Evolutionary conservation across 2,797 vertebrate genomes (phyloP).

Genomic region (Sebastiscus albofasciatus): DNA sequence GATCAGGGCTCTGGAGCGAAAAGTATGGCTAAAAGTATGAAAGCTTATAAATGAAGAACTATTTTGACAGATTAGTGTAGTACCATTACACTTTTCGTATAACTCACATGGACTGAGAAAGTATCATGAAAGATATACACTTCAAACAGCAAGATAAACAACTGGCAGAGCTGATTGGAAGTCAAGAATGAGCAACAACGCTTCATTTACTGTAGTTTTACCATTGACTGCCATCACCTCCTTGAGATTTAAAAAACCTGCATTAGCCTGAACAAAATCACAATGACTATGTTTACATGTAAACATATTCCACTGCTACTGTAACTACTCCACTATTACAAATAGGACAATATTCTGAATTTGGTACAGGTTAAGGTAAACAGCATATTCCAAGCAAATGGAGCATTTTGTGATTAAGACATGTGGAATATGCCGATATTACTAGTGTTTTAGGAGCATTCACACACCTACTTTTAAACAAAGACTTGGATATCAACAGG

Average conservation of each 20-base stretch:
- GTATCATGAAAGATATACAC: background rate
- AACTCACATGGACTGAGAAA: background rate
- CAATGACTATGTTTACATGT: too few species aligned
- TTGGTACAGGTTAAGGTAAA: too few species aligned
- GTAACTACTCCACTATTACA: too few species aligned
- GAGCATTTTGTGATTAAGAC: too few species aligned
- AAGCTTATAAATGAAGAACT: background rate
- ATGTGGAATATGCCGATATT: too few species aligned
- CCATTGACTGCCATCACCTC: background rate
- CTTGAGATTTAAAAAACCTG: background rate
- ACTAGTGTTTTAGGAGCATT: too few species aligned
- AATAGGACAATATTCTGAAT: background rate
- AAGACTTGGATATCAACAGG: too few species aligned
- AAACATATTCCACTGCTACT: too few species aligned
- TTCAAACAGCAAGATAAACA: background rate
- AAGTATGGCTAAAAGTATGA: background rate
- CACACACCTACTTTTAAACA: too few species aligned
- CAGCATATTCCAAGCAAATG: too few species aligned
- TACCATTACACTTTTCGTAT: background rate
- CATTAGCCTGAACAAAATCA: too few species aligned
- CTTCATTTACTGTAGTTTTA: background rate
- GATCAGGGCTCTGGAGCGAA: background rate
- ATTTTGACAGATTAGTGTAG: background rate
- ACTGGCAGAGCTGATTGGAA: background rate
- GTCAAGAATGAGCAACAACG: background rate